Evolutionary conservation across 1,140 invertebrate genomes (phyloP).

Genomic region (Drosophila bocki): DNA sequence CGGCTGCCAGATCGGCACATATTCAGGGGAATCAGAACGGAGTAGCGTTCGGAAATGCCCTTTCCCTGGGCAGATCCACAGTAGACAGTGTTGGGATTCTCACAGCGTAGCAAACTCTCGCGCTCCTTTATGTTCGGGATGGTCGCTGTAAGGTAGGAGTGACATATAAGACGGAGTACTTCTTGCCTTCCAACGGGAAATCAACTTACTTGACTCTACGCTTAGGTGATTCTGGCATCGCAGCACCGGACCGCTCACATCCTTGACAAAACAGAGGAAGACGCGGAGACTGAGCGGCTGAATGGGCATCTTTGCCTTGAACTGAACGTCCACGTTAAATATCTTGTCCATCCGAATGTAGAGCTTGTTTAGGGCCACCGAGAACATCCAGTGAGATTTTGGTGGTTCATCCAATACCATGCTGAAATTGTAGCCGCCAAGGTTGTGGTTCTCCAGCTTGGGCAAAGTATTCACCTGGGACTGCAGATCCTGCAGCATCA

Average conservation of each 20-base stretch:
- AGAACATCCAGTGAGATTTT: constrained; percentile 68
- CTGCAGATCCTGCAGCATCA: constrained; percentile 73
- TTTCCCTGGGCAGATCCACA: constrained; percentile 68
- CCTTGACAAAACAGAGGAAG: constrained; percentile 72
- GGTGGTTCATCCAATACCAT: constrained; percentile 62
- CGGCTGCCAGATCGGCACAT: constrained; percentile 45
- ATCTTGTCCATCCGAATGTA: constrained; percentile 77
- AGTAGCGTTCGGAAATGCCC: constrained; percentile 77
- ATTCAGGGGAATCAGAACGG: constrained; percentile 72
- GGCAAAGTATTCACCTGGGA: constrained; percentile 62
- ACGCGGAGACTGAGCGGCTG: constrained; percentile 69
- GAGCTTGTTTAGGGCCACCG: constrained; percentile 60
- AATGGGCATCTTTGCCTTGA: constrained; percentile 65
- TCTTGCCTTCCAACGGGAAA: not conserved
- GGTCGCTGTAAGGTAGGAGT: constrained; percentile 18
- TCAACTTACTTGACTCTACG: constrained; percentile 60
- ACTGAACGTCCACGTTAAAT: constrained; percentile 72
- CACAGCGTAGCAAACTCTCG: constrained; percentile 70
- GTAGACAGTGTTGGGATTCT: constrained; percentile 70
- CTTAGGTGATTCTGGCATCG: constrained; percentile 82
- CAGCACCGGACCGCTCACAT: constrained; percentile 74
- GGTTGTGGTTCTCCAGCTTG: constrained; percentile 73
- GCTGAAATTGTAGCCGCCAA: constrained; percentile 66
- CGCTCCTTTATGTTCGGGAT: constrained; percentile 40
- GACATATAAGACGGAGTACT: not conserved